Evolutionary conservation across 1,140 invertebrate species (phyloP).

Genomic region (Linepithema humile): DNA sequence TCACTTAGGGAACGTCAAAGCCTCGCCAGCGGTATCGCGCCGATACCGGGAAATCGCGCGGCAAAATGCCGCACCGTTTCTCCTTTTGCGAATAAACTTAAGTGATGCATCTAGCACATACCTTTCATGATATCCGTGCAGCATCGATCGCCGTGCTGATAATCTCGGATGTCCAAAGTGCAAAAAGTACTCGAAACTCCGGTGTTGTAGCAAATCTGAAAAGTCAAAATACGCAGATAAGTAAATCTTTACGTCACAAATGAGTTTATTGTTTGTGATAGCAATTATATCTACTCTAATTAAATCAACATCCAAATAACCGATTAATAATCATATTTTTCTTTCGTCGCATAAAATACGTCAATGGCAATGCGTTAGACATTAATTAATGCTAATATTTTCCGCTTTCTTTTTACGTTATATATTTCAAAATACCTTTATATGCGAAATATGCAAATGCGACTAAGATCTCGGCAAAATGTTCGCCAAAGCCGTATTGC

Average conservation of each 20-base stretch:
- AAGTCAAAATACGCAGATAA: background rate
- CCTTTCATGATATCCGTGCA: background rate
- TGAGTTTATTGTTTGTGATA: no score
- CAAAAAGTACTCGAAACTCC: background rate
- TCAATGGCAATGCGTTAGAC: no score
- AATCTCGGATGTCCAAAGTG: background rate
- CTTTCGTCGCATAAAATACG: no score
- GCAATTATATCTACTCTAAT: no score
- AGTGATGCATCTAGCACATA: background rate
- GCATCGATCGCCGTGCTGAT: background rate
- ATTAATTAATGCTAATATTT: no score
- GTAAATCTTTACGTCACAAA: background rate
- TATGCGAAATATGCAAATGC: background rate
- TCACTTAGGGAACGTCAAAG: slow-evolving; percentile 73
- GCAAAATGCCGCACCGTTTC: background rate
- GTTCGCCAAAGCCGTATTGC: background rate
- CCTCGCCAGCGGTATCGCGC: slow-evolving; percentile 1
- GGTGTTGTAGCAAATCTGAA: background rate
- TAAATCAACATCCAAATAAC: no score
- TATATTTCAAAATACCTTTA: background rate
- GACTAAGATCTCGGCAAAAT: background rate
- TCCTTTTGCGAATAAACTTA: slow-evolving; percentile 8
- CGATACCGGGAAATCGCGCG: slow-evolving; percentile 60
- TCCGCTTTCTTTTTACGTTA: background rate
- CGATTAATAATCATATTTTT: no score